Conservation (phyloP, 2,888 invertebrate genomes). For the Beris chalybata region DNA sequence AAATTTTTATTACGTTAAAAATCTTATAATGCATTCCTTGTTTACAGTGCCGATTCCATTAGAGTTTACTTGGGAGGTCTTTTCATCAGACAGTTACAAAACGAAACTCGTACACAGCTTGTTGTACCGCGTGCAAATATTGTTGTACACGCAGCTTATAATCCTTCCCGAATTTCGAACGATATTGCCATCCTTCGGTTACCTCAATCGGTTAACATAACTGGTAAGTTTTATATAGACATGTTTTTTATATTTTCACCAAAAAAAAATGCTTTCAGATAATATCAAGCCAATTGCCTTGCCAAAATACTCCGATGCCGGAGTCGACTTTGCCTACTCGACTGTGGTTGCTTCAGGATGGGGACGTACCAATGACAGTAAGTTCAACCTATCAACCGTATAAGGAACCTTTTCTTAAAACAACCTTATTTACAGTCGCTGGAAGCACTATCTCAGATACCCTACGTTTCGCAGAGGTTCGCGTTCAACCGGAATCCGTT, state of each 20-base stretch:
- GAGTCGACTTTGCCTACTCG: constrained; percentile 50
- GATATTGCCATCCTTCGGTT: constrained; percentile 52
- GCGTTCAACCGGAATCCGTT: constrained; percentile 52
- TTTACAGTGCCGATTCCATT: constrained; percentile 17
- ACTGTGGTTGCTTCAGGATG: constrained; percentile 57
- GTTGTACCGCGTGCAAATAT: constrained; percentile 49
- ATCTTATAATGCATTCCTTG: too few relatives aligned
- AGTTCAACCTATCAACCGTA: constrained; percentile 41
- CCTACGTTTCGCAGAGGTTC: constrained; percentile 53
- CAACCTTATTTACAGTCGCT: background rate
- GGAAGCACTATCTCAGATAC: constrained; percentile 47
- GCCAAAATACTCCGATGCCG: constrained; percentile 50
- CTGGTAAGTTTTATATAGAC: constrained; percentile 44
- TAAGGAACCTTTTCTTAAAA: background rate
- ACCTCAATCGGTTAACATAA: constrained; percentile 49
- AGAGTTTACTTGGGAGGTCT: constrained; percentile 46
- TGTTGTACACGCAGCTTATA: constrained; percentile 52
- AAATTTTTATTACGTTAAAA: too few relatives aligned
- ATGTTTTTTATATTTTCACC: too few relatives aligned
- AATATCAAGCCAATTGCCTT: constrained; percentile 54
- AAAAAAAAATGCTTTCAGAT: constrained; percentile 45
- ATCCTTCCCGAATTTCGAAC: constrained; percentile 51
- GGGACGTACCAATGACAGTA: constrained; percentile 50
- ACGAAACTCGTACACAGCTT: constrained; percentile 55
- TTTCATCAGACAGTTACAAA: constrained; percentile 52